Conservation (phyloP, 2,888 invertebrate species). For the Rotaria socialis region DNA sequence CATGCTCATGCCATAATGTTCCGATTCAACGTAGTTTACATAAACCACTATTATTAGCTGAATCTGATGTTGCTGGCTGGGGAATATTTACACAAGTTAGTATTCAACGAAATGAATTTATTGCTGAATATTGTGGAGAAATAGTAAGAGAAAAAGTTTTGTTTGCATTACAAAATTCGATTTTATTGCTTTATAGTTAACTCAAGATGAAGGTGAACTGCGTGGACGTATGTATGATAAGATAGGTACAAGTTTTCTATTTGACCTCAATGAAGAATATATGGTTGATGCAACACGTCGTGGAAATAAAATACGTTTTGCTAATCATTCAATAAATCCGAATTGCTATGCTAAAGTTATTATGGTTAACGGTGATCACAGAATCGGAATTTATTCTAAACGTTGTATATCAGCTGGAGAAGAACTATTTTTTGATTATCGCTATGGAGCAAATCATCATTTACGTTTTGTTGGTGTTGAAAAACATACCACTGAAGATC, state of each 20-base stretch:
- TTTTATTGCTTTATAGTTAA: not conserved
- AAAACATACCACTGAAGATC: conserved; percentile 59
- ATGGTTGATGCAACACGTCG: conserved; percentile 97
- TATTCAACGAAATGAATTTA: conserved; percentile 94
- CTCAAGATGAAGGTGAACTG: conserved; percentile 92
- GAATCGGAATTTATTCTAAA: conserved; percentile 86
- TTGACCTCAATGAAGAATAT: conserved; percentile 94
- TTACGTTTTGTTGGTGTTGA: conserved; percentile 96
- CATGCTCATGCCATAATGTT: conserved; percentile 77
- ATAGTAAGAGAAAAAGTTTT: conserved; percentile 50
- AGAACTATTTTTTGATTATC: conserved; percentile 95
- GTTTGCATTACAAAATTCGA: not conserved
- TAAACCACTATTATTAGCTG: conserved; percentile 81
- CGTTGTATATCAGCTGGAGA: conserved; percentile 90
- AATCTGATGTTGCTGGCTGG: conserved; percentile 97
- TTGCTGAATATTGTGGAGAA: conserved; percentile 98
- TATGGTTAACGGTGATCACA: conserved; percentile 65
- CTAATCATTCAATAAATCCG: conserved; percentile 97
- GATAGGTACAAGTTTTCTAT: conserved; percentile 97
- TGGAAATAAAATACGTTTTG: conserved; percentile 99
- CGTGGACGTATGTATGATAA: conserved; percentile 98
- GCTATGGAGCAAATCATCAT: conserved; percentile 93
- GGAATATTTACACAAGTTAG: conserved; percentile 93
- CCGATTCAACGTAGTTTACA: conserved; percentile 81
- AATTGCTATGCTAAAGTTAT: conserved; percentile 95